Evolutionary conservation across 2,113 vertebrate species (phyloP), one percentile per base, ranked within the genome.

Genomic region (Plecturocebus donacophilus): DNA sequence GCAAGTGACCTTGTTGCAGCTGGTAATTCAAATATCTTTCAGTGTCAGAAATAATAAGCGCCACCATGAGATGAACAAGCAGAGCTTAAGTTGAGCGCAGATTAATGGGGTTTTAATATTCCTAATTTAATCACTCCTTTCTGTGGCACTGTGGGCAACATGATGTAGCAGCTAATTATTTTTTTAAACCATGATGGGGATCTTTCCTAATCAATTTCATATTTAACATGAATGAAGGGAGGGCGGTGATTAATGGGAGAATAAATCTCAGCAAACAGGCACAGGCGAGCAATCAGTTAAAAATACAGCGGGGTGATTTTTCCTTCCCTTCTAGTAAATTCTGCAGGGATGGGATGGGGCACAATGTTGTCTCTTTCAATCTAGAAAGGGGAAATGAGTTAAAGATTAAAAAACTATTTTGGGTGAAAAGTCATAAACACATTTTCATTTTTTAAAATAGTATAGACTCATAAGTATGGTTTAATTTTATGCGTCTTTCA

Each of bases 91-190:
- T 98, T 98, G 99, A 99, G 98, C 90, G 98, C 99, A 99, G 99
- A 99, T 99, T 99, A 99, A 99, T 99, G 99, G 99, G 99, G 98
- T 99, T 99, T 99, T 99, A 99, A 99, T 99, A 99, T 98, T 98
- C 98, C 98, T 98, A 98, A 99, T 99, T 99, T 99, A 99, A 99
- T 99, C 99, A 99, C 99, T 99, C 98, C 98, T 99, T 99, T 99
- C 99, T 99, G 99, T 99, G 98, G 96, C 98, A 98, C 98, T 98
- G 98, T 98, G 98, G 98, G 98, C 99, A 99, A 98, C 99, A 98
- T 98, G 99, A 99, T 98, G 99, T 98, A 99, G 99, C 98, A 98
- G 99, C 99, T 99, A 99, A 99, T 99, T 99, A 99, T 99, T 99
- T 99, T 99, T 99, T 99, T 99, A 99, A 99, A 99, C 99, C 98